phyloP scores from a whole-genome alignment of 2,797 vertebrate species.

The Antrozous pallidus region DNA sequence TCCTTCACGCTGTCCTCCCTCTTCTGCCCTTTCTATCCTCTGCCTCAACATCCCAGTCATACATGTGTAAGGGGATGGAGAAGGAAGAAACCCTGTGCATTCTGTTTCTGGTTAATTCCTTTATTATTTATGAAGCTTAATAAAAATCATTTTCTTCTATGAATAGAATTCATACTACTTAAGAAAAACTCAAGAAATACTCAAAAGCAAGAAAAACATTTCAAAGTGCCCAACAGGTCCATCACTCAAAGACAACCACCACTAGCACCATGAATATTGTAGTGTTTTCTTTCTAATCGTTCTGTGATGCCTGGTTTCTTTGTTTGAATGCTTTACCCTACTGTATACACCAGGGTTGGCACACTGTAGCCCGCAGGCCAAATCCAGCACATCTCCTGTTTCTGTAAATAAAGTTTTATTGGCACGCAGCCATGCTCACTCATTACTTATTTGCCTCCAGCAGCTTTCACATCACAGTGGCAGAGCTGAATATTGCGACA shows the following conservation, averaged over 20 bases:
- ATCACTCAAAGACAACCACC: background rate
- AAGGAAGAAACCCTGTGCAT: background rate
- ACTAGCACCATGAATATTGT: background rate
- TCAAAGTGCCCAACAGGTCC: background rate
- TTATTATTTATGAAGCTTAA: background rate
- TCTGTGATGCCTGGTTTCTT: background rate
- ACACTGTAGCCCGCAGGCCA: background rate
- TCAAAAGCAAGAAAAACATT: background rate
- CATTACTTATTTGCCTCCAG: background rate
- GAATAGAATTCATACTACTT: background rate
- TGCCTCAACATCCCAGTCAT: background rate
- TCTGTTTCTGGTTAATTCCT: slow-evolving; percentile 4
- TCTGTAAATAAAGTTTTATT: slow-evolving; percentile 45
- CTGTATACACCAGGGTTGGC: background rate
- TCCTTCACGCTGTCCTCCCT: background rate
- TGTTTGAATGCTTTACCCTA: background rate
- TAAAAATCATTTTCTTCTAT: background rate
- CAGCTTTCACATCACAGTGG: background rate
- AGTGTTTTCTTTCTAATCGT: background rate
- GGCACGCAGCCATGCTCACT: background rate
- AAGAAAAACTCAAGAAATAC: slow-evolving; percentile 11
- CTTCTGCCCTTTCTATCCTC: background rate
- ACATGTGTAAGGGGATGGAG: background rate
- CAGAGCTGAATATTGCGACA: background rate
- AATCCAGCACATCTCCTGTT: background rate